Percentiles rank a stretch among this genome's conserved stretches.
Conservation (phyloP, 2,888 invertebrate genomes). For the Lapara coniferarum region DNA sequence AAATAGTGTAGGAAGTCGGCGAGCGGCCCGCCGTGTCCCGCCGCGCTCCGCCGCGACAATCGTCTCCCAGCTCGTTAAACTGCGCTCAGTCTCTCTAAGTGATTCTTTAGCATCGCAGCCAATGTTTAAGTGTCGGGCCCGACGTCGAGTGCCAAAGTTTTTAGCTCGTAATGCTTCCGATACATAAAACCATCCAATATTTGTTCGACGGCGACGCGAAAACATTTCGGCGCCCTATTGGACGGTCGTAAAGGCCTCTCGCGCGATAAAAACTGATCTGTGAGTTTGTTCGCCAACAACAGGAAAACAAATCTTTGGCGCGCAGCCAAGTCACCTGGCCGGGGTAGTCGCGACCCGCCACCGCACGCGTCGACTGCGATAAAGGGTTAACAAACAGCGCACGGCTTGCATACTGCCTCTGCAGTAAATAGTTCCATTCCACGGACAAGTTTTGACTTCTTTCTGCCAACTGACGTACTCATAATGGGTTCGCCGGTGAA, state of each 20-base stretch:
- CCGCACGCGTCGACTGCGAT: conserved; percentile 62
- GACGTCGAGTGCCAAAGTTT: conserved; percentile 73
- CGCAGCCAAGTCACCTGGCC: conserved; percentile 77
- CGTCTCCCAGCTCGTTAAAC: conserved; percentile 17
- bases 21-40: neutral
- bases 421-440: conserved; percentile 77
- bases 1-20: neutral
- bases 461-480: conserved; percentile 70
- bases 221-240: conserved; percentile 77
- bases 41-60: conserved; percentile 5
- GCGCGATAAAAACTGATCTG: conserved; percentile 84
- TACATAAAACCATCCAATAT: conserved; percentile 81
- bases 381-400: conserved; percentile 80
- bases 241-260: conserved; percentile 82
- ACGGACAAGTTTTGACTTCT: conserved; percentile 77
- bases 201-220: conserved; percentile 75
- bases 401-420: conserved; percentile 77
- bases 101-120: conserved; percentile 21
- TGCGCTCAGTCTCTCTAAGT: conserved; percentile 19
- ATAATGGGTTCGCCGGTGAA: conserved; percentile 66
- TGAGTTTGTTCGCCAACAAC: conserved; percentile 79
- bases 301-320: conserved; percentile 82
- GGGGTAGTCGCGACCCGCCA: conserved; percentile 48
- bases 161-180: conserved; percentile 80
- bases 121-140: conserved; percentile 46